phyloP scores from a whole-genome alignment of 2,888 invertebrate genomes.

The Drosophila glabriapex region DNA sequence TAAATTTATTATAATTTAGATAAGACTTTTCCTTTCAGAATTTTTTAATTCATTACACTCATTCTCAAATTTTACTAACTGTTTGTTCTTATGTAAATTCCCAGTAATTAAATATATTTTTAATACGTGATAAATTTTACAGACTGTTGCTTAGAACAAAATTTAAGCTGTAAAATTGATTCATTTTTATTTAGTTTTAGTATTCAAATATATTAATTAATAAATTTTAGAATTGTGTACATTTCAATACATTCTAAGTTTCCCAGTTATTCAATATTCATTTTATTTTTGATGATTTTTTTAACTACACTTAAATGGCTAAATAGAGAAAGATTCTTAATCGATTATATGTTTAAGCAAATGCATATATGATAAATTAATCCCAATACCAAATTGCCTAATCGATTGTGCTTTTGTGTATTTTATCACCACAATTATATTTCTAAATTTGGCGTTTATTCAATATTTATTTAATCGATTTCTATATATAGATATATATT shows the following conservation, averaged over 20 bases:
- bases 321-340: neutral
- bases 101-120: neutral
- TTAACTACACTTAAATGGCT: neutral
- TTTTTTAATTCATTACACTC: neutral
- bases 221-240: neutral
- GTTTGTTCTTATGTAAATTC: neutral
- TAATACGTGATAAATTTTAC: neutral
- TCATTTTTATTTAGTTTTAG: neutral
- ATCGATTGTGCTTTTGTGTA: neutral
- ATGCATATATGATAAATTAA: neutral
- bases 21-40: neutral
- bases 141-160: neutral
- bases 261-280: neutral
- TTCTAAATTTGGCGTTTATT: neutral
- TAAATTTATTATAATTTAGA: neutral
- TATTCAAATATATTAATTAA: neutral
- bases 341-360: neutral
- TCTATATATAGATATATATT: neutral
- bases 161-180: neutral
- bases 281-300: neutral
- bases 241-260: neutral
- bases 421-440: neutral
- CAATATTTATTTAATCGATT: neutral
- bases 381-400: neutral
- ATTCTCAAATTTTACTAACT: neutral